Evolutionary conservation across 1,140 invertebrate genomes (phyloP).

Genomic region (Carcinoscorpius rotundicauda): DNA sequence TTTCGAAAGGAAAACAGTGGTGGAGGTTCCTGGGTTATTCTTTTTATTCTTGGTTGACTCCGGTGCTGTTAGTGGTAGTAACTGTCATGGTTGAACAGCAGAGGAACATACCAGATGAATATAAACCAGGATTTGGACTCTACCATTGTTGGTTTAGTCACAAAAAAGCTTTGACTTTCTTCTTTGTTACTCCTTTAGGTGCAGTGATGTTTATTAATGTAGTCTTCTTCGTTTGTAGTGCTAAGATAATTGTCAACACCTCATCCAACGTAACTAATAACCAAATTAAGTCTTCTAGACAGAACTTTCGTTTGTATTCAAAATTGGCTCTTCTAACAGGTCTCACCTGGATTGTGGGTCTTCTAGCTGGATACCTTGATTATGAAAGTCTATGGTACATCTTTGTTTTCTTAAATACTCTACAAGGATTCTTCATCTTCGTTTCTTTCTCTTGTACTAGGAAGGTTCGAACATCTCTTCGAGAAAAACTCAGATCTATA

Average conservation of each 20-base stretch:
- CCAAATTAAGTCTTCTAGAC: conserved; percentile 23
- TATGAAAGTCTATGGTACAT: conserved; percentile 35
- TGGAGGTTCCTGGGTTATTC: conserved; percentile 39
- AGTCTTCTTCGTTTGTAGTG: conserved; percentile 40
- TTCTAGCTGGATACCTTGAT: conserved; percentile 30
- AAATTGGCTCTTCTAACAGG: conserved; percentile 37
- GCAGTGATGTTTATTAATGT: conserved; percentile 38
- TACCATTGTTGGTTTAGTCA: conserved; percentile 42
- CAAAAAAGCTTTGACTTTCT: conserved; percentile 38
- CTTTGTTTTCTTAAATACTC: conserved; percentile 42
- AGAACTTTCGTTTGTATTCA: conserved; percentile 42
- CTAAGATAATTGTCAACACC: conserved; percentile 34
- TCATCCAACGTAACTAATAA: conserved; percentile 20
- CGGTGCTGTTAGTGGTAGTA: conserved; percentile 36
- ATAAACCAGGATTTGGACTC: conserved; percentile 28
- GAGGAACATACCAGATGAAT: conserved; percentile 23
- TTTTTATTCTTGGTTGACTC: conserved; percentile 39
- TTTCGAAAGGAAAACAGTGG: conserved; percentile 20
- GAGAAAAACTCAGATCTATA: too few species aligned
- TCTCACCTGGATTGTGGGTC: conserved; percentile 40
- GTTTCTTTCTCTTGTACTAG: conserved; percentile 39
- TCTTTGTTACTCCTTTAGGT: conserved; percentile 41
- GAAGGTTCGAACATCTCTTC: too few species aligned
- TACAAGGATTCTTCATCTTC: conserved; percentile 47
- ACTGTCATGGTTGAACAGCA: conserved; percentile 37